Evolutionary conservation across 2,888 invertebrate species (phyloP), one percentile per base, ranked within the genome.

Genomic region (Neria commutata): DNA sequence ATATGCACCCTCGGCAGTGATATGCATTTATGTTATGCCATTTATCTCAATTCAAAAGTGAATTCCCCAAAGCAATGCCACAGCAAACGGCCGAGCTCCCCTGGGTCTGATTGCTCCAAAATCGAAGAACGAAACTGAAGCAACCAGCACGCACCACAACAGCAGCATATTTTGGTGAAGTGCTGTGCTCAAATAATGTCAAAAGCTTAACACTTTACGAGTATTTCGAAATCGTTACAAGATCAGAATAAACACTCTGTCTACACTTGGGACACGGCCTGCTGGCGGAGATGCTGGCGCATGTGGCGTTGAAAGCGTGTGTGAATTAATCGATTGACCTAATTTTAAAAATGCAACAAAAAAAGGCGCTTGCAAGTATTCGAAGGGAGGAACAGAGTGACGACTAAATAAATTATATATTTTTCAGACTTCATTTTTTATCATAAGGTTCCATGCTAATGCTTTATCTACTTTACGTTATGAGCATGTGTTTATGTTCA

Each of bases 281-380:
- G 42, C 16, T 42, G 42, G 42, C 21, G 17, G 5, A 19, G 21
- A 19, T 42, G 17, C 3, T 19, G 42, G 14, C 8, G n/a, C n/a
- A 42, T 37, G 42, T 42, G 3, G 42, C 42, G 42, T 42, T 21
- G 14, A 42, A 42, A 42, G 42, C 42, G 42, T 37, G 37, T 37
- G 4, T n/a, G n/a, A 6, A 37, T 37, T 37, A 37, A 37, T 37
- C 42, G 21, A 42, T 3, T 42, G 42, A 42, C 42, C 42, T 21
- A 42, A 14, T 42, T 42, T 42, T 42, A 19, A 3, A 37, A 37
- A n/a, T n/a, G n/a, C 4, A 37, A 29, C 11, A 29, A 29, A 29
- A 29, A 29, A 29, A 29, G 29, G n/a, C n/a, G n/a, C n/a, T n/a
- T n/a, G n/a, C n/a, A n/a, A n/a, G n/a, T n/a, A n/a, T n/a, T n/a